Conservation (phyloP, 1,140 invertebrate species). For the Daktulosphaira vitifoliae region DNA sequence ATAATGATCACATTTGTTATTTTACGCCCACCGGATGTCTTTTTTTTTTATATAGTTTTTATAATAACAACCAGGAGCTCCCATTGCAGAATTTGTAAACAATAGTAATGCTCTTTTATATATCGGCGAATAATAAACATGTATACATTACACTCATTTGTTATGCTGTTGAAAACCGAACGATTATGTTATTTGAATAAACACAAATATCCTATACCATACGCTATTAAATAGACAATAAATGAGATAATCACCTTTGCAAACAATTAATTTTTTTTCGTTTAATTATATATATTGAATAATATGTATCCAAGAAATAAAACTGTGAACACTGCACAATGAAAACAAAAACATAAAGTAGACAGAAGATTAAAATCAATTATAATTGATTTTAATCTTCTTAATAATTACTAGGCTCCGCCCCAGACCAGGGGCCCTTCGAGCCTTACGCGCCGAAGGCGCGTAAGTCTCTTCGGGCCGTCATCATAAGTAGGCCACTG, state of each 20-base stretch:
- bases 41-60: neutral
- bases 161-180: slow-evolving; percentile 26
- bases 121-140: slow-evolving; percentile 24
- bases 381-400: no score
- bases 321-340: no score
- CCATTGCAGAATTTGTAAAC: slow-evolving; percentile 27
- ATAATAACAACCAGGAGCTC: slow-evolving; percentile 4
- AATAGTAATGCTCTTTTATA: slow-evolving; percentile 32
- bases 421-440: no score
- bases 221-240: slow-evolving; percentile 17
- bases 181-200: slow-evolving; percentile 32
- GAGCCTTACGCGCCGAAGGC: no score
- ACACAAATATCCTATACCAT: slow-evolving; percentile 12
- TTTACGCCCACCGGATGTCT: slow-evolving; percentile 27
- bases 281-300: slow-evolving; percentile 33
- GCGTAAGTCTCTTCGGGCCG: no score
- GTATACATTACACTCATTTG: slow-evolving; percentile 23
- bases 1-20: slow-evolving; percentile 24
- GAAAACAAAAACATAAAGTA: no score
- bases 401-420: no score
- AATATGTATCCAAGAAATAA: no score
- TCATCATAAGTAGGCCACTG: no score
- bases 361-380: no score
- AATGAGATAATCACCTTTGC: slow-evolving; percentile 28
- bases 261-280: slow-evolving; percentile 29